These are phyloP conservation scores for Harpagoxenus sublaevis DNA, from an alignment of 2,888 invertebrate genomes.

Conservation along the genomic window DNA sequence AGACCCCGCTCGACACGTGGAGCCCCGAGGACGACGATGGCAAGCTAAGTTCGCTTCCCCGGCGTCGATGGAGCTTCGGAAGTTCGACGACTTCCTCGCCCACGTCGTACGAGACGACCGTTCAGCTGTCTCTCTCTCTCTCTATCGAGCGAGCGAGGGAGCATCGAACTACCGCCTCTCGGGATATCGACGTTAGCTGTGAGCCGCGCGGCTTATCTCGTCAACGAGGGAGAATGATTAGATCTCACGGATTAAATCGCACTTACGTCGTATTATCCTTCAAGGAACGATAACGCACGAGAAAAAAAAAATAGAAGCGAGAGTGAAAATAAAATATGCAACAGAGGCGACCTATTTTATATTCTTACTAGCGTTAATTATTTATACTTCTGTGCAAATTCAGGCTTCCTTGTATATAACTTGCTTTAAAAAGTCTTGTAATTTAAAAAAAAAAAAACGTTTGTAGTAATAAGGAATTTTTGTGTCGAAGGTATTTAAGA, in stretches of 20 bases:
- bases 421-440: not conserved
- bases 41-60: not conserved
- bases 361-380: not conserved
- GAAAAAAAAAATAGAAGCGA: not conserved
- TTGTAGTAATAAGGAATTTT: not conserved
- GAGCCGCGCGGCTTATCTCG: not conserved
- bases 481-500: not conserved
- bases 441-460: not conserved
- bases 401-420: not conserved
- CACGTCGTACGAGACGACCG: slow-evolving; percentile 22
- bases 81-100: slow-evolving; percentile 51
- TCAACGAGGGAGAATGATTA: slow-evolving; percentile 29
- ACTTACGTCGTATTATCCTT: not conserved
- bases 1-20: slow-evolving; percentile 37
- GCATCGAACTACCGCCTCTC: slow-evolving; percentile 43
- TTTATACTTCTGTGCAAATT: not conserved
- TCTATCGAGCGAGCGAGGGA: not conserved
- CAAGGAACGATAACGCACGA: not conserved
- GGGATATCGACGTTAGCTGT: slow-evolving; percentile 36
- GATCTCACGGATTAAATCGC: slow-evolving; percentile 23
- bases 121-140: slow-evolving; percentile 1
- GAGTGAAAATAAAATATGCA: not conserved
- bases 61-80: slow-evolving; percentile 15
- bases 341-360: not conserved
- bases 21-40: not conserved